These are phyloP conservation scores for Epizoanthus illoricatus DNA, from an alignment of 92 coral and sea anemone species.

Conservation along the genomic window DNA sequence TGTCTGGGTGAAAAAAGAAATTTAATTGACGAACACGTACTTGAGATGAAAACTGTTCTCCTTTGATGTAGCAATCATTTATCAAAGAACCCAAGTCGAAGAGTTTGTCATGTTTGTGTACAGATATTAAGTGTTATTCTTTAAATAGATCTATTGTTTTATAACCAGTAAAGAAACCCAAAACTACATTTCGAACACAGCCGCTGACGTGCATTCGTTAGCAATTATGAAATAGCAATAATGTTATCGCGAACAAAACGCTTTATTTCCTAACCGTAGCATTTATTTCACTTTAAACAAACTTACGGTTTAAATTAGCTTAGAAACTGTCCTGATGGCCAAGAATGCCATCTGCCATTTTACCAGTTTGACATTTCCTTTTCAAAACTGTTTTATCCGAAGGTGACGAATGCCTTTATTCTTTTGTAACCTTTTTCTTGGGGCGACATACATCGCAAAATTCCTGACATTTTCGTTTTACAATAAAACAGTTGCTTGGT, in stretches of 20 bases:
- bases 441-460: not conserved
- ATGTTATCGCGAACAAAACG: constrained; percentile 4
- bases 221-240: too few relatives aligned
- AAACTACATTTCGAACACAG: not conserved
- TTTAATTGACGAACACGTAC: not conserved
- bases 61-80: not conserved
- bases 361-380: not conserved
- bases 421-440: not conserved
- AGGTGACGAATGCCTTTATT: not conserved
- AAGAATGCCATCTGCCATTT: not conserved
- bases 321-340: not conserved
- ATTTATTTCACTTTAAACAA: constrained; percentile 4
- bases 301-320: not conserved
- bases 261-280: too few relatives aligned
- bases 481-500: too few relatives aligned
- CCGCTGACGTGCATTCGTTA: not conserved
- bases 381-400: not conserved
- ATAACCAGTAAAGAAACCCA: not conserved
- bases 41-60: not conserved
- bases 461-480: constrained; percentile 4
- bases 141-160: not conserved
- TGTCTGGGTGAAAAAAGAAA: too few relatives aligned
- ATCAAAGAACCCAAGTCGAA: not conserved
- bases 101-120: not conserved
- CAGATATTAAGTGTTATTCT: not conserved